These are phyloP conservation scores for Dolomedes plantarius DNA, from an alignment of 2,888 invertebrate species.

Conservation along the genomic window DNA sequence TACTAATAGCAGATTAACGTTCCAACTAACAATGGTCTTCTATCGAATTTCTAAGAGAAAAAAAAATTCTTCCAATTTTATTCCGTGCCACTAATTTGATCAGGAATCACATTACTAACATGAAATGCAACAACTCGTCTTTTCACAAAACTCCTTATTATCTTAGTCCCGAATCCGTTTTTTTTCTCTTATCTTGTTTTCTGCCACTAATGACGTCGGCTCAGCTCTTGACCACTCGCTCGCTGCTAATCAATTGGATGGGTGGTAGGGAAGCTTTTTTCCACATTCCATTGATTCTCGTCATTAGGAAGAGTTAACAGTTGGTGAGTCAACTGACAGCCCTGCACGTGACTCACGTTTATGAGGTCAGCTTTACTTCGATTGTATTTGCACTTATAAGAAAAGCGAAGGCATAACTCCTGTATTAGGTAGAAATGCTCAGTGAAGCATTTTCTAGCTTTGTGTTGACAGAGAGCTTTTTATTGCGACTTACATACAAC, in stretches of 20 bases:
- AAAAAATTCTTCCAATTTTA: conserved; percentile 52
- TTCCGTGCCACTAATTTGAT: conserved; percentile 60
- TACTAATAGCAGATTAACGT: conserved; percentile 69
- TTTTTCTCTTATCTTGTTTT: conserved; percentile 22
- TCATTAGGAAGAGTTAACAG: conserved; percentile 56
- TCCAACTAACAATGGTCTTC: conserved; percentile 60
- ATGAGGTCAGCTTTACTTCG: too few species aligned
- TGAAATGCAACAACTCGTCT: conserved; percentile 68
- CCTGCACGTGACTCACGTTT: not conserved
- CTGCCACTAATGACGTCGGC: conserved; percentile 52
- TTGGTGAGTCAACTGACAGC: conserved; percentile 10
- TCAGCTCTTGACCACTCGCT: conserved; percentile 60
- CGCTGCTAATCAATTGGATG: conserved; percentile 57
- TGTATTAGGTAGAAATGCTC: too few species aligned
- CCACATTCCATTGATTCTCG: conserved; percentile 63
- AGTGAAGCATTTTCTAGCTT: too few species aligned
- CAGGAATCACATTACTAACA: conserved; percentile 66
- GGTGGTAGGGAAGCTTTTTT: conserved; percentile 34
- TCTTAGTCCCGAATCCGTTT: conserved; percentile 26
- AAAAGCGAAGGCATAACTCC: too few species aligned
- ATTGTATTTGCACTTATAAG: too few species aligned
- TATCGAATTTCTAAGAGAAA: conserved; percentile 49
- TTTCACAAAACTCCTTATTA: conserved; percentile 69
- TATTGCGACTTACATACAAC: too few species aligned
- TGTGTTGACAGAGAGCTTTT: too few species aligned